A percentile compares a stretch with the other conserved stretches of the same genome.
Evolutionary conservation across 2,113 vertebrate genomes (phyloP).

Genomic region (Siniperca chuatsi): DNA sequence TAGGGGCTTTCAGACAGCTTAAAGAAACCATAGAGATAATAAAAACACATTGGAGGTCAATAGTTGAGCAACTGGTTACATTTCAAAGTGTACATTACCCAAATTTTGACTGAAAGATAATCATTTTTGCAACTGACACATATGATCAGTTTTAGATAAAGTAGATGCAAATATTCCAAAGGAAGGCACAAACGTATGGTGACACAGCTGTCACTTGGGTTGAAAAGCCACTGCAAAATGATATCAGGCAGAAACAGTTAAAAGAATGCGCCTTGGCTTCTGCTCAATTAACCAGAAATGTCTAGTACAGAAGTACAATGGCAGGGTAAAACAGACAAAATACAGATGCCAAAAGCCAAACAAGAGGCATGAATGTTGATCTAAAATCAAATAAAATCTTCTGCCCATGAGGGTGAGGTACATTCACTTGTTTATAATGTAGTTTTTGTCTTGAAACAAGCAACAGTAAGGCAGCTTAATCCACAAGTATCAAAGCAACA

Average conservation of each 20-base stretch:
- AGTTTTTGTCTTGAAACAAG: background rate
- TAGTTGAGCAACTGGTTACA: no score
- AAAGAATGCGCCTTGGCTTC: background rate
- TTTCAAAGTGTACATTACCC: no score
- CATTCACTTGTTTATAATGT: no score
- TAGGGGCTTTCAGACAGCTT: no score
- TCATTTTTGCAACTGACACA: background rate
- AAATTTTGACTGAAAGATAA: background rate
- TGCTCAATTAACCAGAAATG: background rate
- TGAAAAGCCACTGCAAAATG: background rate
- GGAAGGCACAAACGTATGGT: background rate
- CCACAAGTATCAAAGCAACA: background rate
- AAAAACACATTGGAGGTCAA: no score
- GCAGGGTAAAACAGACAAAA: background rate
- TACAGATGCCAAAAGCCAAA: background rate
- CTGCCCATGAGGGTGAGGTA: background rate
- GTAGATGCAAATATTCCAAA: background rate
- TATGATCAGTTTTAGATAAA: background rate
- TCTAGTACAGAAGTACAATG: no score
- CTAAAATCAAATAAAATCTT: background rate
- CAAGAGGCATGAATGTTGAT: background rate
- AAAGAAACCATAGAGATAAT: no score
- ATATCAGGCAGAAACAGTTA: background rate
- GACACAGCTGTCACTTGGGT: background rate
- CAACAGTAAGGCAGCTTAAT: background rate